Conservation (phyloP, 2,888 invertebrate species). For the Lasioglossum calceatum region DNA sequence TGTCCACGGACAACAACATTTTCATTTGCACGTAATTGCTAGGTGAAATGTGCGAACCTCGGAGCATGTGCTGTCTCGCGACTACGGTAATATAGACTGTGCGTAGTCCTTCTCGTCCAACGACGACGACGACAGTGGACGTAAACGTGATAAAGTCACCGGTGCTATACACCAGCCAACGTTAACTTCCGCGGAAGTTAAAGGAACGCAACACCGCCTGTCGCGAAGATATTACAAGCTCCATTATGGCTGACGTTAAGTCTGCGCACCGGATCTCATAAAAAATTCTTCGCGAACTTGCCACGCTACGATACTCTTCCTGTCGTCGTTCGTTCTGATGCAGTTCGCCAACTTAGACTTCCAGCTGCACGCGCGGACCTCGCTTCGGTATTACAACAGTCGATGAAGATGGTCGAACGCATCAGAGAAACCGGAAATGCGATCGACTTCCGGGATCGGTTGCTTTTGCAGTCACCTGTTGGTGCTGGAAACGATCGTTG, state of each 20-base stretch:
- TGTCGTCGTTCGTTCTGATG: neutral
- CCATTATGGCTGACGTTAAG: conserved; percentile 9
- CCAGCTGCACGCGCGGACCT: neutral
- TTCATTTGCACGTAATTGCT: neutral
- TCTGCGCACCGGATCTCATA: neutral
- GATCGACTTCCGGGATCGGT: neutral
- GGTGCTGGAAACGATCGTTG: neutral
- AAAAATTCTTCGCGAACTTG: conserved; percentile 3
- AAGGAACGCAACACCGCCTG: conserved; percentile 14
- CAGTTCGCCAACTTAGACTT: neutral
- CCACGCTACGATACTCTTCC: neutral
- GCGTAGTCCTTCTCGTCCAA: neutral
- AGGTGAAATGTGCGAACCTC: neutral
- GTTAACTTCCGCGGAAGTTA: conserved; percentile 2
- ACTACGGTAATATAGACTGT: neutral
- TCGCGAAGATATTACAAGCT: conserved; percentile 13
- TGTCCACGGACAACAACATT: neutral
- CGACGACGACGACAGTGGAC: neutral
- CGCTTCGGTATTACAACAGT: neutral
- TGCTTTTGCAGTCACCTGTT: neutral
- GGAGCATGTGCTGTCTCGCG: neutral
- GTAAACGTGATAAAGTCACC: neutral
- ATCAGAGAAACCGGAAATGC: neutral
- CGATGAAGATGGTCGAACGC: neutral
- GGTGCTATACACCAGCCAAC: neutral